Evolutionary conservation across 2,888 invertebrate genomes (phyloP).

Genomic region (Podotricha telesiphe): DNA sequence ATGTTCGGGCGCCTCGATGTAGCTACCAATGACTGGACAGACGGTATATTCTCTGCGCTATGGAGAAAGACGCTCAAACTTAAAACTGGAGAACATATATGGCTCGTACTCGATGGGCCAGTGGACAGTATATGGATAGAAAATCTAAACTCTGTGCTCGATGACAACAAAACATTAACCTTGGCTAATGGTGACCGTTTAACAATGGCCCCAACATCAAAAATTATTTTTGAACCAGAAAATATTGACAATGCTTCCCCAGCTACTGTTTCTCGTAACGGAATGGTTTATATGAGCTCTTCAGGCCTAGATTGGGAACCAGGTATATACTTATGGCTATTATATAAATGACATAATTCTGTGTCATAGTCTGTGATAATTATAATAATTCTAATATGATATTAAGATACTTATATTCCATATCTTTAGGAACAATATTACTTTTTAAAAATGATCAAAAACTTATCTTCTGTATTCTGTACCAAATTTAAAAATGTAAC

Average conservation of each 20-base stretch:
- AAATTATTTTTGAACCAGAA: constrained; percentile 98
- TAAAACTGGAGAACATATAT: constrained; percentile 94
- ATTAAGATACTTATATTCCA: too few species aligned
- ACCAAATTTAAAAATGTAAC: too few species aligned
- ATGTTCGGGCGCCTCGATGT: constrained; percentile 99
- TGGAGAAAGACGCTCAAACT: constrained; percentile 97
- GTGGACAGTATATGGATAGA: constrained; percentile 99
- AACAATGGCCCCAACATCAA: constrained; percentile 96
- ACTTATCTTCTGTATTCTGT: too few species aligned
- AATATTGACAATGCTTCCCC: constrained; percentile 99
- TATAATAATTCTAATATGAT: too few species aligned
- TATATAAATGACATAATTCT: not conserved
- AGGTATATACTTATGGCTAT: constrained; percentile 60
- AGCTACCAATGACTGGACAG: constrained; percentile 99
- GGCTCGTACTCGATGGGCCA: constrained; percentile 97
- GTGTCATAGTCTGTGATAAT: too few species aligned
- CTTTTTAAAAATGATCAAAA: too few species aligned
- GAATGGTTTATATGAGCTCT: constrained; percentile 98
- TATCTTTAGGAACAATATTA: too few species aligned
- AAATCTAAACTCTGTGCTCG: constrained; percentile 97
- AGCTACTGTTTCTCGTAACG: constrained; percentile 96
- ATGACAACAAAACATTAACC: constrained; percentile 97
- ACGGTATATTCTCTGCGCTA: constrained; percentile 97
- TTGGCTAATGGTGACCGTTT: constrained; percentile 97
- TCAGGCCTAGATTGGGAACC: constrained; percentile 97